phyloP scores from a whole-genome alignment of 2,888 invertebrate genomes.

The Ischnus inquisitorius region DNA sequence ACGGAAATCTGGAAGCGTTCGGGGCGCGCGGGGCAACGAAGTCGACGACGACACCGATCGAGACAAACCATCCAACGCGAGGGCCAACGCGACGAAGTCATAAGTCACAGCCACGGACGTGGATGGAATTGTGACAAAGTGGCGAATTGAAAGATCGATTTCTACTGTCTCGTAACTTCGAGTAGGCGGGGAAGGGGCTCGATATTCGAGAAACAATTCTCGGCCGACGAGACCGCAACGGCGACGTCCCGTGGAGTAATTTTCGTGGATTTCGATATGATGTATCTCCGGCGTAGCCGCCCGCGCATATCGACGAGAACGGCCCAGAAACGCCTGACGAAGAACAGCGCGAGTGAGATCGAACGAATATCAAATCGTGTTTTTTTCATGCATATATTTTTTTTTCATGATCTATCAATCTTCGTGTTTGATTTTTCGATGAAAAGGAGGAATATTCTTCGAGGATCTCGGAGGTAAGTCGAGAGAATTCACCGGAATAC shows the following conservation, averaged over 20 bases:
- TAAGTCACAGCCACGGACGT: constrained; percentile 43
- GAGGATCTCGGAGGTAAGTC: not conserved
- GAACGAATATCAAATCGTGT: not conserved
- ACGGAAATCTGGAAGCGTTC: not conserved
- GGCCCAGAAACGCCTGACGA: too few relatives aligned
- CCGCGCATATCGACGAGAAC: not conserved
- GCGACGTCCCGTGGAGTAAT: constrained; percentile 9
- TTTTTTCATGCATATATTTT: not conserved
- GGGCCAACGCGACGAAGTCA: constrained; percentile 29
- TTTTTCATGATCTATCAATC: not conserved
- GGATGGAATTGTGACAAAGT: constrained; percentile 40
- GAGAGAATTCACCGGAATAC: not conserved
- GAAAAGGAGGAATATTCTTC: not conserved
- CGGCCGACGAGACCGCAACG: constrained; percentile 23
- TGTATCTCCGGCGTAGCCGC: not conserved
- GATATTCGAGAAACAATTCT: constrained; percentile 39
- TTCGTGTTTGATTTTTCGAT: not conserved
- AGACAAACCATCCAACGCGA: constrained; percentile 43
- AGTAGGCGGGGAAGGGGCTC: not conserved
- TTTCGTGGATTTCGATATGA: constrained; percentile 11
- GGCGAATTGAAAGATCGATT: constrained; percentile 47
- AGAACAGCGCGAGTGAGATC: too few relatives aligned
- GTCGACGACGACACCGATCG: constrained; percentile 24
- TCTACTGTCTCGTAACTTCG: constrained; percentile 29
- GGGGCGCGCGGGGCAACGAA: not conserved